Conservation (phyloP, 2,888 invertebrate genomes). For the Belgica antarctica region DNA sequence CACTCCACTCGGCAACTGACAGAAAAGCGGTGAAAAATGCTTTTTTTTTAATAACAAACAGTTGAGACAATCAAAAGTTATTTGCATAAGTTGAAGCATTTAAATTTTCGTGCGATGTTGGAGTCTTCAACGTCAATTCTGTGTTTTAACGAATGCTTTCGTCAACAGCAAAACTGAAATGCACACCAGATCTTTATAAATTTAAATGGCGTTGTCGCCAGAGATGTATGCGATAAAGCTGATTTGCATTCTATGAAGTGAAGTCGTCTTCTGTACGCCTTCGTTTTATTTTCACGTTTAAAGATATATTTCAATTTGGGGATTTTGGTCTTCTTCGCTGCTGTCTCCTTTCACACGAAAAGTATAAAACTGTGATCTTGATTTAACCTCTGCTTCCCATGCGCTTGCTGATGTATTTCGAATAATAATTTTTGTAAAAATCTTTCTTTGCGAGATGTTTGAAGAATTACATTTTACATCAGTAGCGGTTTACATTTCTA, state of each 20-base stretch:
- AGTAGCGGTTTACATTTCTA: constrained; percentile 29
- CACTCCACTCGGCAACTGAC: neutral
- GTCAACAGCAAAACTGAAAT: neutral
- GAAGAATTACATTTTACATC: neutral
- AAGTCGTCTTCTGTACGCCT: neutral
- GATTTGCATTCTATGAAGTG: neutral
- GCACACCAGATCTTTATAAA: neutral
- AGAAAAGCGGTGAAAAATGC: neutral
- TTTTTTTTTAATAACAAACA: constrained; percentile 5
- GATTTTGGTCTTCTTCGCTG: no score
- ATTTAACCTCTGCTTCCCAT: neutral
- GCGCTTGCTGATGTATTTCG: neutral
- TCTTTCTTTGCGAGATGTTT: neutral
- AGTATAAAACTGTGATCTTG: neutral
- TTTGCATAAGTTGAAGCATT: neutral
- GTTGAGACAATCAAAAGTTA: neutral
- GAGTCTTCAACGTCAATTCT: neutral
- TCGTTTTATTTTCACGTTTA: neutral
- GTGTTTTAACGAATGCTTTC: neutral
- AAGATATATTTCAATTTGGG: neutral
- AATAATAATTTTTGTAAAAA: neutral
- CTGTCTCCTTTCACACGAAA: neutral
- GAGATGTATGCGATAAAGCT: constrained; percentile 6
- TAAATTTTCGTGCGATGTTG: neutral
- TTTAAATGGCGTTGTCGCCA: neutral